Base-by-base conservation (phyloP, 1,140 invertebrate genomes). In the Pteromalus puparum region DNA sequence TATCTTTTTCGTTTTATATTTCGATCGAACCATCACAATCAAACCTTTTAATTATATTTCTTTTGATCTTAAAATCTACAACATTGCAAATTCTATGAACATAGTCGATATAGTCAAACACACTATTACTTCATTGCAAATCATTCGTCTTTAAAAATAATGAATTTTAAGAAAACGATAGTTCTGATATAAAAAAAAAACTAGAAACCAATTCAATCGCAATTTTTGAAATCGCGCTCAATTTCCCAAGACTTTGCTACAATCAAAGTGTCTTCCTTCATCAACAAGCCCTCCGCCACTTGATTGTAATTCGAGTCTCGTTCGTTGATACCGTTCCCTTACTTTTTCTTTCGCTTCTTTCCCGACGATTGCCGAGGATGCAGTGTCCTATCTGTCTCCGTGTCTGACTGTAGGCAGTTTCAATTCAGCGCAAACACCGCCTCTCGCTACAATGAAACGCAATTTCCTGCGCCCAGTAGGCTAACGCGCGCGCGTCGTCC, bases 381-480 rank as follows among this genome's bases (percentile, higher is more conserved):
- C 53, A 61, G 6, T 61, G 53, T 61, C 53, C 53, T 61, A 61
- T 61, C 53, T 61, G 53, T 61, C 53, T 61, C 53, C 18, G 53
- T 21, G 0, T 61, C 21, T 61, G 21, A 61, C 53, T 61, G 21
- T 61, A 61, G 53, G 53, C 53, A n/a, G 53, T 21, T 61, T 5
- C 53, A 61, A 61, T 21, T 21, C 53, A 70, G 28, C 4, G 67
- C 89, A 90, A 90, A 90, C 89, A 90, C 83, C 86, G 89, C 87
- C 86, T 87, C 88, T 87, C 88, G 89, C 88, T 90, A 90, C 90
- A 90, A 90, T 90, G 90, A 89, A 90, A 90, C 88, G 90, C 90
- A 90, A 90, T 90, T 90, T 90, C 90, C 90, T 89, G 90, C 88
- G 86, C 84, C 86, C 28, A 30, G 67, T 13, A 70, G 65, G 65